Conservation (phyloP, 2,888 invertebrate genomes). For the Merodon equestris region DNA sequence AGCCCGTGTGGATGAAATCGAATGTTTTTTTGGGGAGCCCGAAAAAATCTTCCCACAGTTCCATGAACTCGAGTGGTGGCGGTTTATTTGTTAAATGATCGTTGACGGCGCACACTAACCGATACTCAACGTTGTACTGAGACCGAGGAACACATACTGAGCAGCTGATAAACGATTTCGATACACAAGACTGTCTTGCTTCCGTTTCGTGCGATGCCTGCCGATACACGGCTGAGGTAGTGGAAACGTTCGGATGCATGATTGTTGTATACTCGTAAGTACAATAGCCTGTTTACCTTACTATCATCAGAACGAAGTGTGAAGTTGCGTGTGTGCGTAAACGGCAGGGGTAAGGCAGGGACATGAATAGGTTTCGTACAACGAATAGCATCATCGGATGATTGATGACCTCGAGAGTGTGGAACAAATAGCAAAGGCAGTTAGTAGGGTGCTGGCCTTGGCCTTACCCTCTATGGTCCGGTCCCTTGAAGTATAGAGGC, state of each 20-base stretch:
- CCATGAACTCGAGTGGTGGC: slow-evolving; percentile 60
- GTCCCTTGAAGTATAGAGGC: not conserved
- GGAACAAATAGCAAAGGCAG: slow-evolving; percentile 46
- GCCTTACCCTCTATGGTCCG: slow-evolving; percentile 32
- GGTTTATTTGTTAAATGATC: slow-evolving; percentile 38
- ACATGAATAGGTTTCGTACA: too few species aligned
- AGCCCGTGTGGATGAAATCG: slow-evolving; percentile 35
- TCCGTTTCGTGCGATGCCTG: slow-evolving; percentile 4
- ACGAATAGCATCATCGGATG: slow-evolving; percentile 42
- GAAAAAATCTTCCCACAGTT: slow-evolving; percentile 63
- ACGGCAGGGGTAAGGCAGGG: too few species aligned
- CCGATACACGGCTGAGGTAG: not conserved
- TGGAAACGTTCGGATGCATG: not conserved
- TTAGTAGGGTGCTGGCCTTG: slow-evolving; percentile 42
- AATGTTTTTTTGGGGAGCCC: slow-evolving; percentile 47
- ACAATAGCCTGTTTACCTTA: slow-evolving; percentile 43
- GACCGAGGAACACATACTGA: slow-evolving; percentile 26
- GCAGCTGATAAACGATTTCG: slow-evolving; percentile 46
- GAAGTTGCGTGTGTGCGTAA: slow-evolving; percentile 12
- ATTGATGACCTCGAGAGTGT: slow-evolving; percentile 59
- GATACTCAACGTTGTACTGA: slow-evolving; percentile 41
- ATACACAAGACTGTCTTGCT: slow-evolving; percentile 25
- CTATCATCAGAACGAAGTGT: slow-evolving; percentile 16
- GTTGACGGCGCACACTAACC: slow-evolving; percentile 44
- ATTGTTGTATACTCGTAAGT: slow-evolving; percentile 6